Evolutionary conservation across 2,797 vertebrate genomes (phyloP), one percentile per base, ranked within the genome.

Genomic region (Erpetoichthys calabaricus): DNA sequence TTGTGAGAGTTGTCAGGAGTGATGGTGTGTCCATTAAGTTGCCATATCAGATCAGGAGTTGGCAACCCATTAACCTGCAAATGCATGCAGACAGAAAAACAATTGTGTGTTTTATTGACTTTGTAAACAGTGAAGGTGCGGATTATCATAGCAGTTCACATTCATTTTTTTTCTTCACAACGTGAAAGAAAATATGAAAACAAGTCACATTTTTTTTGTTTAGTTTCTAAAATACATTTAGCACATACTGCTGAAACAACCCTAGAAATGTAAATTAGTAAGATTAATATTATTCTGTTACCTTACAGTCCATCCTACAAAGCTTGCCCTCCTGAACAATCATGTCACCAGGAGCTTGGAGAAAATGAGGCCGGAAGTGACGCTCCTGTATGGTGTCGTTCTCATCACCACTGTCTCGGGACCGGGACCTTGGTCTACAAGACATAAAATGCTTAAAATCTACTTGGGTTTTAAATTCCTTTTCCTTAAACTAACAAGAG

Each of bases 271-370:
- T 25, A 25, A 25, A 25, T 25, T 25, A 2, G 25, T 25, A 25
- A 25, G 25, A 25, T 25, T 25, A 25, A 25, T 25, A 25, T 25
- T 25, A 25, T 25, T 25, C 25, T 44, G 73, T 79, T 77, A 93
- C 96, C 86, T 98, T 99, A 80, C 96, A 99, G 72, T 99, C 96
- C 96, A 99, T 99, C 62, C 96, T 80, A 67, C 94, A 98, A 3
- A 99, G 88, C 45, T 88, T 89, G 41, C 96, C 94, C 79, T 98
- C 96, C 74, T 98, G 94, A 25, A 96, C 89, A 7, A 93, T 95
- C 74, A 99, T 80, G 68, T 98, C 94, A 54, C 96, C 96, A 1
- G 96, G 96, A 1, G 96, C 94, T 80, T 99, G 96, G 75, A 99
- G 79, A 83, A 99, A 99, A 80, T 99, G 94, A 43, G 96, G 96